Evolutionary conservation across 2,888 invertebrate genomes (phyloP), one percentile per base, ranked within the genome.

Genomic region (Thalpophila matura): DNA sequence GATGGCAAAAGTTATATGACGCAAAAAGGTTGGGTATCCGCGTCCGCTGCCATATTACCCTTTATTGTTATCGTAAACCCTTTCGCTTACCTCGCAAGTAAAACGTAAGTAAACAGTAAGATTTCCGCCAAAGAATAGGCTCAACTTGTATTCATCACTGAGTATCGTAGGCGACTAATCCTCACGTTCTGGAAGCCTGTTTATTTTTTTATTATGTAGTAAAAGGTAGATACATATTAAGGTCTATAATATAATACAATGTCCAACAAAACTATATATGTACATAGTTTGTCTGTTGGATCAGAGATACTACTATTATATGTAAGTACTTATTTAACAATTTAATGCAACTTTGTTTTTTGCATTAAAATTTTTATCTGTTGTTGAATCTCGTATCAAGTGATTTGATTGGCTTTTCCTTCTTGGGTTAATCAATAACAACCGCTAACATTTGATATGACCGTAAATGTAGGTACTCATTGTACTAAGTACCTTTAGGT

Each of bases 61-160:
- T 70, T 49, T 70, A 75, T 42, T 57, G 62, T 55, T 61, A 71
- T 49, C 62, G 51, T 51, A 54, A 69, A 69, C 69, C 47, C 31
- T 74, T 73, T 53, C 45, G 68, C 38, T 74, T 56, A 46, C 57
- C 50, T 74, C 14, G 1, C 4, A 24, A 1, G 14, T 49, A 31
- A 55, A 43, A 45, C 9, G 10, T 27, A 35, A 22, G 20, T 22
- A 50, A 45, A 68, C 37, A 20, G 40, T 27, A 24, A n/a, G 46
- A 35, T 46, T 40, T 43, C 16, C 14, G 14, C 6, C 29, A 72
- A 64, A 45, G 22, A 40, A 64, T 43, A 18, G n/a, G 43, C n/a
- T 35, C 5, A 14, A 46, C 33, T 40, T 22, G 1, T 27, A 9
- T 29, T 18, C 1, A 16, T 12, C 27, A 14, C 5, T 3, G 33